Percentiles rank a stretch among this genome's conserved stretches.
Evolutionary conservation across 1,140 invertebrate species (phyloP).

Genomic region (Colletes latitarsis): DNA sequence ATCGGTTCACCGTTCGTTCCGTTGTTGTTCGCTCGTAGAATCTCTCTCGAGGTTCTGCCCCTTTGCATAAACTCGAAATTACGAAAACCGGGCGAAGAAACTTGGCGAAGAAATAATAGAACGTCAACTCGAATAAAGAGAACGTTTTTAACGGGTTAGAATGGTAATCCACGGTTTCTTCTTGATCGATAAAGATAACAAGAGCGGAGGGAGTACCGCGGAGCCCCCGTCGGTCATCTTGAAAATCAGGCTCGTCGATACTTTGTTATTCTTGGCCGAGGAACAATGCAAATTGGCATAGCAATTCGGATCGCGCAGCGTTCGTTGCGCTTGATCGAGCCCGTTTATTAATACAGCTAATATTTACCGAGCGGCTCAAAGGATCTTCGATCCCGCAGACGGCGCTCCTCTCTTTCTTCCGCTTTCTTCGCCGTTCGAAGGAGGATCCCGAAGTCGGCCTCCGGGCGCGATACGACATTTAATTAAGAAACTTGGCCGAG

Average conservation of each 20-base stretch:
- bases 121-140: no score
- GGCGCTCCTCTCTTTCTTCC: background rate
- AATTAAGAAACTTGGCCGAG: constrained; percentile 77
- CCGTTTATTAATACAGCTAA: constrained; percentile 47
- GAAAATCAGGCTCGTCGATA: constrained; percentile 8
- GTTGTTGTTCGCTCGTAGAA: no score
- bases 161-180: background rate
- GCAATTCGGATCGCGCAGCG: constrained; percentile 32
- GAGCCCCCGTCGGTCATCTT: constrained; percentile 7
- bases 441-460: constrained; percentile 26
- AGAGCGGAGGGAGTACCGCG: background rate
- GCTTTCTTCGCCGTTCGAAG: background rate
- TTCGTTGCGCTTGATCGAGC: constrained; percentile 33
- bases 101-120: no score
- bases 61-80: no score
- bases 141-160: no score
- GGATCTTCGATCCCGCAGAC: constrained; percentile 21
- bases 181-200: background rate
- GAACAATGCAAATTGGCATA: constrained; percentile 48
- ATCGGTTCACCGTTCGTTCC: no score
- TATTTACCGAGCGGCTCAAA: constrained; percentile 39
- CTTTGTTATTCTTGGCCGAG: constrained; percentile 34
- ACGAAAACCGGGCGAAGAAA: no score
- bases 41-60: no score
- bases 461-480: constrained; percentile 78